Base-by-base conservation (phyloP, 2,888 invertebrate species). In the Apocheima hispidaria region DNA sequence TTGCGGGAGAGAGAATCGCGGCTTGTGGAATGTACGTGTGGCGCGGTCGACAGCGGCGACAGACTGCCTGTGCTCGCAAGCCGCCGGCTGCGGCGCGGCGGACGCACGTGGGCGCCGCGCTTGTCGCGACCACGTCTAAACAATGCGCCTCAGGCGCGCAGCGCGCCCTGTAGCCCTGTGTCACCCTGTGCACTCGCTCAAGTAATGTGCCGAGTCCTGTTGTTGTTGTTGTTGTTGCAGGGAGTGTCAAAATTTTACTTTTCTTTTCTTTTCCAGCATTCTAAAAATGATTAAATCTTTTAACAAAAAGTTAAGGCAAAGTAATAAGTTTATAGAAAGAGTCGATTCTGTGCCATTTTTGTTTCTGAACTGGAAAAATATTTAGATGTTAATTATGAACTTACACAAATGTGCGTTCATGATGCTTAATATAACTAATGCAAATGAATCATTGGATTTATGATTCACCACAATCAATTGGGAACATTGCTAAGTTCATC, bases 61-160 rank as follows among this genome's bases (percentile, higher is more conserved):
- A 82, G 65, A 2, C 23, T 14, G 23, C 40, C 40, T 48, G 52
- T 35, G 52, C 26, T 78, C 78, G n/a, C n/a, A n/a, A 43, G 74
- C 63, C 60, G 69, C 30, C 71, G 66, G 50, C 63, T 41, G 63
- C 70, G 52, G 55, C 73, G 75, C 67, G 73, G 66, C 72, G 70
- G 71, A 67, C 74, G 81, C 88, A 88, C 89, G 88, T 87, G 88
- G 87, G 77, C 77, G 75, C 74, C 75, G 68, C 69, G 71, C 35
- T 33, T 26, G 36, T 40, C 40, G 21, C 35, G 20, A 35, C 33
- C 35, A 79, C 73, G 79, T 81, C 84, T 82, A 84, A 85, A 85
- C 84, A 86, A 81, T 67, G 66, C 57, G 57, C 26, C 53, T 44
- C 64, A 20, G 33, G 41, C 51, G n/a, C 46, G 46, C n/a, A 43